Base-by-base conservation (phyloP, 2,113 vertebrate species). In the Phyllopteryx taeniolatus region DNA sequence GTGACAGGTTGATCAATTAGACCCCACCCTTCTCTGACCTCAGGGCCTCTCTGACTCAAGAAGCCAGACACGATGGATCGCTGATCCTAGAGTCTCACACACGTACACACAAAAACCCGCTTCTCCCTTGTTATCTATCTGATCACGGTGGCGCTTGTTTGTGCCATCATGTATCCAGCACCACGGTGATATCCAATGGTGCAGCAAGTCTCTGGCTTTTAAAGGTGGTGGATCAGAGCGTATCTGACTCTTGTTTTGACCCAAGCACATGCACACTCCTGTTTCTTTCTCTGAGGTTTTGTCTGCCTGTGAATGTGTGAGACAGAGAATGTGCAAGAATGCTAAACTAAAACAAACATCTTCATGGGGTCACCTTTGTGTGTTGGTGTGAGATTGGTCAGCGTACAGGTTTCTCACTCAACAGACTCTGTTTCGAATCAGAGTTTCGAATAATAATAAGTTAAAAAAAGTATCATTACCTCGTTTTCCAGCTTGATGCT, bases 1-100 rank as follows among this genome's bases (percentile, higher is more conserved):
- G 92, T 95, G 96, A 95, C 96, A 98, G 94, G 83, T 92, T 96
- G 95, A 98, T 96, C 95, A 95, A 98, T 96, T 96, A 95, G 94
- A 88, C 90, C 91, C 92, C 94, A 92, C 94, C 93, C 92, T 93
- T 85, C 85, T 83, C 89, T 95, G 95, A 95, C 95, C 95, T 92
- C 92, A 82, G 88, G 88, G 91, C 93, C 90, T 82, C 94, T 91
- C 92, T 83, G 89, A 95, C 94, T 94, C 93, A 93, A 93, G 92
- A 94, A 94, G 96, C 95, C 94, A 95, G 93, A 92, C 92, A 88
- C 91, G 92, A 96, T 94, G 94, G 93, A 95, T 94, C 83, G 87
- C 94, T 91, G 89, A 87, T 89, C 90, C 90, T 89, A 22, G 72
- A 68, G 78, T 46, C 76, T 46, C 74, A 27, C 81, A 65, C 74